Evolutionary conservation across 2,888 invertebrate genomes (phyloP), one percentile per base, ranked within the genome.

Genomic region (Criorhina ranunculi): DNA sequence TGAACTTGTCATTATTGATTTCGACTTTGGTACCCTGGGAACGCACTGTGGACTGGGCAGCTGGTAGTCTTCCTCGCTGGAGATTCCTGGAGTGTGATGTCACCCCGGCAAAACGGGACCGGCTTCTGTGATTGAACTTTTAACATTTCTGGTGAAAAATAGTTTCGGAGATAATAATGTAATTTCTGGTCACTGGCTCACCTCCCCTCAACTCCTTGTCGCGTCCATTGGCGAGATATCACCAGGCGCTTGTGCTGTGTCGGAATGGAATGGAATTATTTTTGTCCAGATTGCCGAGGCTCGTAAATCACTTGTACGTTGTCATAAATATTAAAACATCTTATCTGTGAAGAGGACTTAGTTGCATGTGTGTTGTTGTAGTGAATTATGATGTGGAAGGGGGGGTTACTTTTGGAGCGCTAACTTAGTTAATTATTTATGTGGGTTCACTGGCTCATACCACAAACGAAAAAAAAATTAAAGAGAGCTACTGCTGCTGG

Each of bases 291-390:
- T 90, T 90, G 89, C 67, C 49, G 60, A n/a, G 53, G 66, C 70
- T 75, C 76, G 83, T 69, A 80, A 86, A 88, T 86, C 87, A 88
- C 87, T 87, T 87, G 87, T 87, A 51, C 75, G 88, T 89, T 91
- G 91, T 91, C 91, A 91, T 91, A 91, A 91, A 91, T 91, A 91
- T 91, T 91, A 91, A 91, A 91, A 89, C 89, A 91, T 91, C 90
- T 91, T 91, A 91, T 91, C 91, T 89, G 87, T 79, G 64, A 59
- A 44, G 40, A 70, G 66, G 55, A 75, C 40, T 53, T 62, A 33
- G 73, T 75, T 42, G 51, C 62, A 46, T 64, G 44, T 55, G 44
- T 29, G 46, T 31, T 40, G 62, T 60, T 19, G 62, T 33, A 9
- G 75, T 79, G 75, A 85, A 75, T 85, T 85, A 76, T 79, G 75